A percentile compares a stretch with the other conserved stretches of the same genome.
phyloP scores from a whole-genome alignment of 2,113 vertebrate species.

The Hepsetus odoe region DNA sequence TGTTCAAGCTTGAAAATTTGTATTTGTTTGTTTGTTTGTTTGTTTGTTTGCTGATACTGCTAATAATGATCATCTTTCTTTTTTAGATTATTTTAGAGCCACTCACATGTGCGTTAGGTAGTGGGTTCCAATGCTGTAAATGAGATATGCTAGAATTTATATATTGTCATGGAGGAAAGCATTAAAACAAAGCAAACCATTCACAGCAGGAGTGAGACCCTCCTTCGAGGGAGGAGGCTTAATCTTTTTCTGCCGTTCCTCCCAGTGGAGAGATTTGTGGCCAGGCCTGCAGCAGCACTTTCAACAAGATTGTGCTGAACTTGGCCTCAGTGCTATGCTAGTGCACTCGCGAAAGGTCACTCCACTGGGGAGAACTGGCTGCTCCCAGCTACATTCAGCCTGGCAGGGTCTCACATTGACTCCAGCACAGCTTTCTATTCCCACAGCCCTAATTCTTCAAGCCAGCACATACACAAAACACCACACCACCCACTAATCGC shows the following conservation, averaged over 20 bases:
- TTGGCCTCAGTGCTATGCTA: conserved; percentile 20
- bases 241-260: conserved; percentile 43
- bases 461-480: conserved; percentile 30
- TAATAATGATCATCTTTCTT: too few species aligned
- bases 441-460: conserved; percentile 1
- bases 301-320: conserved; percentile 48
- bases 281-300: conserved; percentile 50
- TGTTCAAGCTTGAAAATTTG: too few species aligned
- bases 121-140: too few species aligned
- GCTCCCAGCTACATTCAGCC: conserved; percentile 36
- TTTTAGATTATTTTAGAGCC: too few species aligned
- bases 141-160: too few species aligned
- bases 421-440: conserved; percentile 29
- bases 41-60: too few species aligned
- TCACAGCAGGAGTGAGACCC: conserved; percentile 19
- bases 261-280: conserved; percentile 34
- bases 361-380: conserved; percentile 29
- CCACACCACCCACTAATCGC: not conserved
- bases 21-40: too few species aligned
- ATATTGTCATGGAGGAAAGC: not conserved
- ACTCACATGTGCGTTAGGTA: too few species aligned
- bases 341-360: conserved; percentile 53
- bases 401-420: conserved; percentile 33
- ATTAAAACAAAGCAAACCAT: not conserved
- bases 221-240: conserved; percentile 37